Evolutionary conservation across 2,888 invertebrate species (phyloP).

Genomic region (Smittia aterrima): DNA sequence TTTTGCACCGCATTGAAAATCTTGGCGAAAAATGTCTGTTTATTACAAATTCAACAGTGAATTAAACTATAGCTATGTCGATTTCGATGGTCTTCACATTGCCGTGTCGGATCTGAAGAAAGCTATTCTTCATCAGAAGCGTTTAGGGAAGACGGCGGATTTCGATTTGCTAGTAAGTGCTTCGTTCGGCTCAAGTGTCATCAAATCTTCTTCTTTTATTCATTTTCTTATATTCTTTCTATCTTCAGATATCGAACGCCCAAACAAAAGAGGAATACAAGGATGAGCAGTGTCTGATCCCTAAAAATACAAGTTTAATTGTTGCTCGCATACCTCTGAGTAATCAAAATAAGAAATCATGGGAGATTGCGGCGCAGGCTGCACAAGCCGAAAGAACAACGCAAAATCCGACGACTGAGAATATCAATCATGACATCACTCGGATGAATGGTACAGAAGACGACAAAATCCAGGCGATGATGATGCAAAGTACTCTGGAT

Average conservation of each 20-base stretch:
- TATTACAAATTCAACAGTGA: conserved; percentile 99
- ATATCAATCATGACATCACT: conserved; percentile 73
- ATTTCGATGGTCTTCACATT: conserved; percentile 95
- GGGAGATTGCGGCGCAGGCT: conserved; percentile 59
- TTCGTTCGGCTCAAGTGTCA: background rate
- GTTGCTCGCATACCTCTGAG: conserved; percentile 89
- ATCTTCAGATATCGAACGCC: conserved; percentile 89
- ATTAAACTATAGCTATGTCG: conserved; percentile 92
- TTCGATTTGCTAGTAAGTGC: conserved; percentile 63
- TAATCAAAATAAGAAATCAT: conserved; percentile 72
- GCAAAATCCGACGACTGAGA: conserved; percentile 51
- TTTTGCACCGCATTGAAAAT: background rate
- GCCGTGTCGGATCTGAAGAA: conserved; percentile 93
- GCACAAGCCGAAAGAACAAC: background rate
- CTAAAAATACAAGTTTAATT: conserved; percentile 95
- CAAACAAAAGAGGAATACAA: conserved; percentile 96
- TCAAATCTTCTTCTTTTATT: conserved; percentile 53
- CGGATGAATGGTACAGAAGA: conserved; percentile 92
- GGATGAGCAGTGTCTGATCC: conserved; percentile 86
- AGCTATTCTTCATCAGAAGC: conserved; percentile 91
- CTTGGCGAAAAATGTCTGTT: conserved; percentile 70
- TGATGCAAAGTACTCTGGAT: conserved; percentile 93
- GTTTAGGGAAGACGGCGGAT: conserved; percentile 88
- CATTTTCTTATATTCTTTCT: conserved; percentile 57
- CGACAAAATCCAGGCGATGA: conserved; percentile 97